Base-by-base conservation (phyloP, 2,113 vertebrate species). In the Propithecus coquereli region DNA sequence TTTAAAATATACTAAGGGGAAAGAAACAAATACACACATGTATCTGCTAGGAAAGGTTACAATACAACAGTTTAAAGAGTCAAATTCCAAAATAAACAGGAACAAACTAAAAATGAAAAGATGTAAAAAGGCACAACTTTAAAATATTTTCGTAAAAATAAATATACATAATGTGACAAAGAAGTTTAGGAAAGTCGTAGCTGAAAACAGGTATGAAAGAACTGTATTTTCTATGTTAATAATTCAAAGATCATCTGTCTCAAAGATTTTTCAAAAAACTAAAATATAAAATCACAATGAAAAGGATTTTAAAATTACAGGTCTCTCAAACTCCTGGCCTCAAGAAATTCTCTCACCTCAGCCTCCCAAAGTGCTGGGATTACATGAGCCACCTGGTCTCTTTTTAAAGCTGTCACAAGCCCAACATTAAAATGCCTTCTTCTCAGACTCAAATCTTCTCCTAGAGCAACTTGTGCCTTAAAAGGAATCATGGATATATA, bases 61-160 rank as follows among this genome's bases (percentile, higher is more conserved):
- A 40, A 34, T 85, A 45, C 74, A 81, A 73, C 3, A 20, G 13
- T 30, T 8, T 25, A 52, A 81, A 54, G 2, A 71, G 52, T 91
- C 54, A 93, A 85, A 95, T 63, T 65, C 9, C 66, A 91, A 89
- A 94, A 66, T 54, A 94, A 91, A 70, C 6, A 86, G 12, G 9
- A 50, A 74, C 8, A 45, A 86, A 68, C 20, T 71, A n/a, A 57
- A 87, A 86, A 45, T 68, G 23, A 84, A 91, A 94, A 45, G 11
- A 34, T 71, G 34, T 54, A 45, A 79, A 91, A 93, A 34, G 10
- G 59, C 4, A 34, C 5, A 79, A 32, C 13, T 82, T 85, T 40
- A n/a, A 95, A 93, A 91, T 13, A 73, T 73, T 45, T 79, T 66
- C 52, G 25, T 61, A 34, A 22, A 76, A 37, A 57, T 37, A 70